phyloP scores from a whole-genome alignment of 2,113 vertebrate genomes.

The Synodontis membranacea region DNA sequence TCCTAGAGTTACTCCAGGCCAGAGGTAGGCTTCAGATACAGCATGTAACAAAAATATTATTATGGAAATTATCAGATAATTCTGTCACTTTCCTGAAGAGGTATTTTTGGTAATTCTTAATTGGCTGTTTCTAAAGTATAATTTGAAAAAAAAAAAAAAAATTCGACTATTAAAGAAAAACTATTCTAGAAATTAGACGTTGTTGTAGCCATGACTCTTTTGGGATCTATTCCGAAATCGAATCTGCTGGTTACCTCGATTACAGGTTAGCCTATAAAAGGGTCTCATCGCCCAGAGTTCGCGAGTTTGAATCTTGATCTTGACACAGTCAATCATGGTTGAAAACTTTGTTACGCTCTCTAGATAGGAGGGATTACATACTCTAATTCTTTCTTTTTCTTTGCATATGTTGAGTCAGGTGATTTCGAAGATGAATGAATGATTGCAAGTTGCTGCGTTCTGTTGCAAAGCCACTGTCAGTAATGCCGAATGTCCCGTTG shows the following conservation, averaged over 20 bases:
- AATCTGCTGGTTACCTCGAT: too few species aligned
- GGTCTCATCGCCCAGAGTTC: too few species aligned
- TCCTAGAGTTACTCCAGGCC: slow-evolving; percentile 79
- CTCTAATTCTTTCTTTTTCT: neutral
- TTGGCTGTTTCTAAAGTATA: neutral
- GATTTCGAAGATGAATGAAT: neutral
- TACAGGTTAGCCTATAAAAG: too few species aligned
- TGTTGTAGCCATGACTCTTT: too few species aligned
- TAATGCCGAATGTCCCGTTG: neutral
- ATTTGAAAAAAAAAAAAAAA: neutral
- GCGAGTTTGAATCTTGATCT: too few species aligned
- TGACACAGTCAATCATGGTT: neutral
- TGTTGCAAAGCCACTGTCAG: neutral
- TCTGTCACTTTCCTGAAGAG: neutral
- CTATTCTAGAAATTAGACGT: too few species aligned
- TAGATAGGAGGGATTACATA: neutral
- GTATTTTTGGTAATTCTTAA: neutral
- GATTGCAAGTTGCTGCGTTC: neutral
- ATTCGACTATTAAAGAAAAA: neutral
- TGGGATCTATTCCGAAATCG: too few species aligned
- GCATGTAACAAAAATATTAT: neutral
- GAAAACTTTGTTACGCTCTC: neutral
- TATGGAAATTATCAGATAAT: neutral
- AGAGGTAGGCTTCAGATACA: slow-evolving; percentile 72
- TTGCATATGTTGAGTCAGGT: too few species aligned